phyloP scores from a whole-genome alignment of 2,797 vertebrate species.

The Ispidina picta region DNA sequence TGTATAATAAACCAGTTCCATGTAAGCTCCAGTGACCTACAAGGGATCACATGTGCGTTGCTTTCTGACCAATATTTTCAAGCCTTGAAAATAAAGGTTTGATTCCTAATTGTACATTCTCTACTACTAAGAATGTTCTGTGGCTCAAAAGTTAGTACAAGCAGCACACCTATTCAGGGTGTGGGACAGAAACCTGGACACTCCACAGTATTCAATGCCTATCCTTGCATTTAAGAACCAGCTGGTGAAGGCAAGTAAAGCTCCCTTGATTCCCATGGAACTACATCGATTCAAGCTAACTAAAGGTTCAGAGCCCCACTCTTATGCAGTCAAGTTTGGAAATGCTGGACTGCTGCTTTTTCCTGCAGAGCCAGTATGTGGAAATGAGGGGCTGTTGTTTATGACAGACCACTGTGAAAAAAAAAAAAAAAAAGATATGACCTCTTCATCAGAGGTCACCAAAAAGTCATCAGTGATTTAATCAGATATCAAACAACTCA shows the following conservation, averaged over 20 bases:
- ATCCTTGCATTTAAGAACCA: background rate
- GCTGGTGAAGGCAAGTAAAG: background rate
- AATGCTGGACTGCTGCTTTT: background rate
- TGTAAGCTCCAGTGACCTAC: background rate
- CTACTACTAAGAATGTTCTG: background rate
- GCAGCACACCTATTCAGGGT: background rate
- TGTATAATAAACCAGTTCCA: background rate
- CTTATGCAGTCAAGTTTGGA: background rate
- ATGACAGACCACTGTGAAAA: background rate
- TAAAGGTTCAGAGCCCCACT: background rate
- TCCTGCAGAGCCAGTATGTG: background rate
- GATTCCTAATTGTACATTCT: background rate
- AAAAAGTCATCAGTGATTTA: slow-evolving; percentile 66
- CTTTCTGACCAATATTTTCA: background rate
- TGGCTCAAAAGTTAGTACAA: background rate
- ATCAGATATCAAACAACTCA: slow-evolving; percentile 67
- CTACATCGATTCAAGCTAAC: background rate
- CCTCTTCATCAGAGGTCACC: slow-evolving; percentile 51
- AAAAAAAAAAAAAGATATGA: slow-evolving; percentile 22
- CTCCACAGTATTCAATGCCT: background rate
- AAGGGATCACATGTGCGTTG: background rate
- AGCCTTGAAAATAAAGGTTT: background rate
- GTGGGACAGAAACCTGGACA: background rate
- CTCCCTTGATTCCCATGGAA: background rate
- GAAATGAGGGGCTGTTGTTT: slow-evolving; percentile 39